Evolutionary conservation across 1,140 invertebrate species (phyloP).

Genomic region (Drosophila mayri): DNA sequence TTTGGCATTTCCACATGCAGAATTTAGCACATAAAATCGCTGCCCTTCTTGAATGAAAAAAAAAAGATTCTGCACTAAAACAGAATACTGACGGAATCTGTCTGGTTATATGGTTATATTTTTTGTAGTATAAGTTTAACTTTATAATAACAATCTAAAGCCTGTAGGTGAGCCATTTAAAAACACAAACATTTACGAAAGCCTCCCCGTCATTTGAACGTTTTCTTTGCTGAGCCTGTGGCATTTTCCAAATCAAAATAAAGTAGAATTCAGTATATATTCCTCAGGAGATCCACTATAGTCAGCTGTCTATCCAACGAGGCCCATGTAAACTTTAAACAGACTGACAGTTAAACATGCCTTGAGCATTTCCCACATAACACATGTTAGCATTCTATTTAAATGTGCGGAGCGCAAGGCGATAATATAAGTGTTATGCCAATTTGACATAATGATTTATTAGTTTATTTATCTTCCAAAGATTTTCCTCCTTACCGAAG

Average conservation of each 20-base stretch:
- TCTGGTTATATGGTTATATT: no score
- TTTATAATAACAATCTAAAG: no score
- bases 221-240: neutral
- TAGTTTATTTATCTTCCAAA: conserved; percentile 78
- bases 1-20: conserved; percentile 68
- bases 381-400: conserved; percentile 76
- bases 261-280: neutral
- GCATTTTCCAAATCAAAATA: neutral
- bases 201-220: no score
- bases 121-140: no score
- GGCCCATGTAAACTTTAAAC: conserved; percentile 61
- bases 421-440: conserved; percentile 71
- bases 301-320: conserved; percentile 54
- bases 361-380: conserved; percentile 72
- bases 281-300: conserved; percentile 12
- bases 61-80: neutral
- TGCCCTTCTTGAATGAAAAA: conserved; percentile 14
- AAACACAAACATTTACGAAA: neutral
- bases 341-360: conserved; percentile 70
- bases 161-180: neutral
- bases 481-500: conserved; percentile 64
- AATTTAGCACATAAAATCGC: conserved; percentile 54
- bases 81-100: neutral
- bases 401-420: conserved; percentile 51
- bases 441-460: conserved; percentile 83